A percentile compares a stretch with the other conserved stretches of the same genome.
phyloP scores from a whole-genome alignment of 2,797 vertebrate genomes.

The Kryptopterus vitreolus region DNA sequence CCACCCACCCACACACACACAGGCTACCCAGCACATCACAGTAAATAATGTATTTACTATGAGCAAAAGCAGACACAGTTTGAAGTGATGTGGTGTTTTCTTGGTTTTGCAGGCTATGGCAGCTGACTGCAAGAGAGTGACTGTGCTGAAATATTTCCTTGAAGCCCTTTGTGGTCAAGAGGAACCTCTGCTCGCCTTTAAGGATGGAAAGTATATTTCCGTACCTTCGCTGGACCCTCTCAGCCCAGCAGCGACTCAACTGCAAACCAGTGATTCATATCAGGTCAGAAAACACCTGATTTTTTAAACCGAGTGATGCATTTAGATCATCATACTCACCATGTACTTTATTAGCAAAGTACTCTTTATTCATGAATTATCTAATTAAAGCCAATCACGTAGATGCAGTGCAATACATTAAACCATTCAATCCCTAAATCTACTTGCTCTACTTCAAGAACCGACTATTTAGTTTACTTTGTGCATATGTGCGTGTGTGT shows the following conservation, averaged over 20 bases:
- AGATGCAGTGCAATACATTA: not conserved
- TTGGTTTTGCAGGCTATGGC: conserved; percentile 81
- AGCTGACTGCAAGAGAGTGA: conserved; percentile 97
- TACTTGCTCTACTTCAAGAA: too few relatives aligned
- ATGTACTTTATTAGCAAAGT: not conserved
- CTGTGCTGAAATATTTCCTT: conserved; percentile 98
- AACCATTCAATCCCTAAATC: too few relatives aligned
- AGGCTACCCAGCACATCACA: not conserved
- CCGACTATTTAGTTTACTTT: too few relatives aligned
- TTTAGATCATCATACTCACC: too few relatives aligned
- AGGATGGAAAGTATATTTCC: conserved; percentile 98
- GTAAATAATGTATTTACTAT: not conserved
- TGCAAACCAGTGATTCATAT: conserved; percentile 51
- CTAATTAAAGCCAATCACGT: not conserved
- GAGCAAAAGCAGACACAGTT: not conserved
- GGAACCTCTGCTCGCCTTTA: conserved; percentile 97
- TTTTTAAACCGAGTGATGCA: too few relatives aligned
- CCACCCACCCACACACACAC: not conserved
- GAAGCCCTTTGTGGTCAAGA: conserved; percentile 99
- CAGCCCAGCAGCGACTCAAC: conserved; percentile 72
- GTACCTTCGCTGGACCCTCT: conserved; percentile 84
- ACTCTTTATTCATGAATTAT: not conserved
- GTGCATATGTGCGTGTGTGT: too few relatives aligned
- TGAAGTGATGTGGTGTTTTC: not conserved
- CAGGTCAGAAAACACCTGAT: conserved; percentile 18